Base-by-base conservation (phyloP, 2,113 vertebrate genomes). In the Piliocolobus tephrosceles region DNA sequence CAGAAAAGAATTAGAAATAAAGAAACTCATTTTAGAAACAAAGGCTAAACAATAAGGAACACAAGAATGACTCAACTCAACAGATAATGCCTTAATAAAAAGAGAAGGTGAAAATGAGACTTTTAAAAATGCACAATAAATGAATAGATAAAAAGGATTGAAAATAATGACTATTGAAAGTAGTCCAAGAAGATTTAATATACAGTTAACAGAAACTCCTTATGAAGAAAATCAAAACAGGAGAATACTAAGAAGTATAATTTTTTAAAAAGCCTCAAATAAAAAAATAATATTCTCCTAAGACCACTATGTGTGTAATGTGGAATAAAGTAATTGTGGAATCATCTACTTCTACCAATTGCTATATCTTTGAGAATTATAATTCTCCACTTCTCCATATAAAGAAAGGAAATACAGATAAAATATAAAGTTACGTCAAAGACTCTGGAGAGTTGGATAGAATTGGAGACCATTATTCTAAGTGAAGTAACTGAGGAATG, bases 1-100 rank as follows among this genome's bases (percentile, higher is more conserved):
- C 40, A 91, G 38, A 96, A 92, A 87, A 94, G 2, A 91, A 88
- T 94, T 45, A 81, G 66, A 91, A 92, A 81, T 83, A 64, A 86
- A 58, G 32, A 45, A 47, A 72, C 4, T 68, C 45, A 94, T 70
- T 85, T 94, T 14, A 76, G 55, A 90, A 88, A 40, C 50, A 96
- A 92, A 90, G 23, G 43, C 45, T 66, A 84, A 93, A 84, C 5
- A 93, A 78, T 22, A 88, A 72, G 23, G 25, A 75, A 40, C 18
- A 57, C 68, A 93, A 50, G 1, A 22, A 17, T 88, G 35, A 88
- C 66, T 47, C 47, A 38, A 47, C 38, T 81, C 6, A 85, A 85
- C 7, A 88, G 40, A 61, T 57, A 66, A 85, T n/a, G 30, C 8
- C 9, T 95, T 84, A 64, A 79, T 75, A 90, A 80, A 81, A 52